Base-by-base conservation (phyloP, 1,140 invertebrate species). In the Heliconius melpomene region DNA sequence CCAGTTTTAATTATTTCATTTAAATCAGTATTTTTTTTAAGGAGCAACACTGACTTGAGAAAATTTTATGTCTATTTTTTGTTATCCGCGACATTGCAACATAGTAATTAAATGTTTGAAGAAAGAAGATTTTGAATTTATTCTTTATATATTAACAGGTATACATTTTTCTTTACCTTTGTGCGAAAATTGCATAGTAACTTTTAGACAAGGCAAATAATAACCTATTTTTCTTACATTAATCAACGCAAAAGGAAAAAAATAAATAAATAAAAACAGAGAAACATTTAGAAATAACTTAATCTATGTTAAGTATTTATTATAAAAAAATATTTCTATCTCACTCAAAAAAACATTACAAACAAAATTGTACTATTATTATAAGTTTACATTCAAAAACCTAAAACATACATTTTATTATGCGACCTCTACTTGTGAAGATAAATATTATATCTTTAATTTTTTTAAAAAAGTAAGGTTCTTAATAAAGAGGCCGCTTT, bases 241-340 rank as follows among this genome's bases (percentile, higher is more conserved):
- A 52, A 18, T 52, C 13, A 52, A 52, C 2, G 18, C 13, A 52
- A 52, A 20, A 52, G 16, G 13, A 52, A 52, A 52, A 52, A 52
- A 18, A 52, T 1, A 18, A 18, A 5, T 46, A 46, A 46, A 52
- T 18, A 57, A n/a, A 57, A 20, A 23, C 11, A n/a, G 20, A 23
- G 8, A 23, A 57, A 57, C 3, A 16, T 29, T 29, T 11, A 66
- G 9, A 23, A 26, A 66, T 26, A 66, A 9, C 11, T 66, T 66
- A 66, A 66, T 66, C 26, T 66, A 66, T 5, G 26, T 66, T 66
- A 66, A 29, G 13, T 29, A 26, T 26, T 66, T 29, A 29, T 29
- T 66, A 66, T 66, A 26, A 66, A 66, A 60, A 29, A 66, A 66
- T 66, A 66, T 16, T 66, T 26, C 60, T 66, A 66, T 66, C 60